Evolutionary conservation across 2,113 vertebrate species (phyloP).

Genomic region (Oreochromis aureus): DNA sequence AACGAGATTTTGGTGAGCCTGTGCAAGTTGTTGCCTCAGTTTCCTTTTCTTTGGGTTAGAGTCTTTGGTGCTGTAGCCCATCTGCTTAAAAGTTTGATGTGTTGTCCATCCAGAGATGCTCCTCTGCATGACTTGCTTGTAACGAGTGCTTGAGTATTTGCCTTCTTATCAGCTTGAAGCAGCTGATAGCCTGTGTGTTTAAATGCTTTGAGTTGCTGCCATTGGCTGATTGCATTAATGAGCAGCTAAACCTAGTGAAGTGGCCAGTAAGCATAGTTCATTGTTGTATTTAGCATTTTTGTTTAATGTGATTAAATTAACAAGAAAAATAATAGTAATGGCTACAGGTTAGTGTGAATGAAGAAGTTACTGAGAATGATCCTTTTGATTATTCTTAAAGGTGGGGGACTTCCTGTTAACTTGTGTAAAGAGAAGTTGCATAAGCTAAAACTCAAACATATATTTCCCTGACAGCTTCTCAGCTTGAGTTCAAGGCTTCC

Average conservation of each 20-base stretch:
- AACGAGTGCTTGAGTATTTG: background rate
- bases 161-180: background rate
- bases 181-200: background rate
- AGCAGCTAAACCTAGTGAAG: background rate
- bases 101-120: background rate
- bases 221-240: background rate
- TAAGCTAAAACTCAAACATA: background rate
- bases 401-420: background rate
- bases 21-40: background rate
- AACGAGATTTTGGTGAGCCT: background rate
- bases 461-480: background rate
- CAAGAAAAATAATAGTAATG: background rate
- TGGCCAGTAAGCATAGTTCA: background rate
- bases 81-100: background rate
- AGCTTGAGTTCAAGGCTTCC: background rate
- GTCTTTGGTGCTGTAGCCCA: background rate
- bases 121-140: background rate
- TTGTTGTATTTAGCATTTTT: background rate
- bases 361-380: background rate
- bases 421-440: background rate
- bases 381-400: background rate
- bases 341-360: background rate
- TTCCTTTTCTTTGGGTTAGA: background rate
- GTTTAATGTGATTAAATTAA: background rate
- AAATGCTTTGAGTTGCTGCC: background rate